Conservation (phyloP, 2,888 invertebrate species). For the Drosophila pseudotalamancana region DNA sequence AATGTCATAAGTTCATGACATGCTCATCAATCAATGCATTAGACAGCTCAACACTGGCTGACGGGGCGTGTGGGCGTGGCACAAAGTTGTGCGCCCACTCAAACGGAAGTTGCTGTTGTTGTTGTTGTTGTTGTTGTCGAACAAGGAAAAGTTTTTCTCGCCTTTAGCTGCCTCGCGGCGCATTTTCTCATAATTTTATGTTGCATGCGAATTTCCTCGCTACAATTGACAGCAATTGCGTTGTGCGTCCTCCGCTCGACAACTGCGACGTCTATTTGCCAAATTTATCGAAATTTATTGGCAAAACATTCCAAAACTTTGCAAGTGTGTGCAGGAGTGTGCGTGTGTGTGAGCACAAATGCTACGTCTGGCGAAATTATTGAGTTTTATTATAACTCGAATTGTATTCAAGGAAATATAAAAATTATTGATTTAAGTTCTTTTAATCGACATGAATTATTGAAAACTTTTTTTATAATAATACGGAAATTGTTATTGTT, state of each 20-base stretch:
- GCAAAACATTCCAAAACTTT: conserved; percentile 54
- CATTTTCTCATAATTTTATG: conserved; percentile 62
- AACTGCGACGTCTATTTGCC: conserved; percentile 34
- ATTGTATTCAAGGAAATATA: conserved; percentile 8
- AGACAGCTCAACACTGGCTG: conserved; percentile 61
- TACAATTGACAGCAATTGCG: conserved; percentile 77
- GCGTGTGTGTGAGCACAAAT: not conserved
- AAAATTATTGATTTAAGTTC: conserved; percentile 7
- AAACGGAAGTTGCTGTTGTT: conserved; percentile 10
- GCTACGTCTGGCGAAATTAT: conserved; percentile 34
- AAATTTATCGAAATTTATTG: conserved; percentile 56
- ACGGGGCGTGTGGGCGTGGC: conserved; percentile 17
- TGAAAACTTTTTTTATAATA: conserved; percentile 10
- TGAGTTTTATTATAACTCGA: conserved; percentile 42
- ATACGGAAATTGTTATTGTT: not conserved
- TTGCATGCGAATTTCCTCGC: conserved; percentile 62
- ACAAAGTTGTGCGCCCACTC: conserved; percentile 24
- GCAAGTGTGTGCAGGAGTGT: not conserved
- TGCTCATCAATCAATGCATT: conserved; percentile 82
- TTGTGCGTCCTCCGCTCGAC: conserved; percentile 25
- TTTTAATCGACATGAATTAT: conserved; percentile 8
- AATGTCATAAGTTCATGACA: conserved; percentile 83
- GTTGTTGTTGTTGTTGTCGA: conserved; percentile 21
- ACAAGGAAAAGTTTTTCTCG: conserved; percentile 41
- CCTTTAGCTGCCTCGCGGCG: conserved; percentile 39